Evolutionary conservation across 2,888 invertebrate species (phyloP).

Genomic region (Eilema caniola): DNA sequence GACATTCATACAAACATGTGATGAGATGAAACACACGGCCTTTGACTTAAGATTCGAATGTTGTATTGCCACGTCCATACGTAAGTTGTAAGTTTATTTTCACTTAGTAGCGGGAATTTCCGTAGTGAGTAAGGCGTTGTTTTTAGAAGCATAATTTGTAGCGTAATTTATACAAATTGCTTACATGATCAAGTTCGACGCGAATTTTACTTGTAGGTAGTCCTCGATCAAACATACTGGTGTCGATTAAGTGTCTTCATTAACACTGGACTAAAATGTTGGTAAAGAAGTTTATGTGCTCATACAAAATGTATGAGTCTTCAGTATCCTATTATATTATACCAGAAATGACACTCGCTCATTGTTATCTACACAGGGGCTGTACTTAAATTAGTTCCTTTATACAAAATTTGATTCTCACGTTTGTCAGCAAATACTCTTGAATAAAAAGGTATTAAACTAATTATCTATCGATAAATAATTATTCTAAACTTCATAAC

Average conservation of each 20-base stretch:
- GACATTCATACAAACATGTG: no score
- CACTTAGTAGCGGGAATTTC: background rate
- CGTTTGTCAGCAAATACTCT: no score
- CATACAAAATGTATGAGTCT: background rate
- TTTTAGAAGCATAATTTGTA: conserved; percentile 1
- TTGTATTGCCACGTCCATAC: background rate
- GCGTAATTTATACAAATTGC: conserved; percentile 1
- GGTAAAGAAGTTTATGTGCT: background rate
- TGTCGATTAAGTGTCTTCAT: conserved; percentile 1
- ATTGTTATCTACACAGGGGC: no score
- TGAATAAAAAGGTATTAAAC: background rate
- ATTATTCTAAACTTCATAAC: no score
- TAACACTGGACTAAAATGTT: conserved; percentile 4
- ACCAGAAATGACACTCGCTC: no score
- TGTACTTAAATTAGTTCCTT: background rate
- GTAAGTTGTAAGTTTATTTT: background rate
- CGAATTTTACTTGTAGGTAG: background rate
- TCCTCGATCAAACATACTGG: conserved; percentile 2
- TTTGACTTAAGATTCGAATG: no score
- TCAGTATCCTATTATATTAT: background rate
- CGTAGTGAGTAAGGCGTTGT: background rate
- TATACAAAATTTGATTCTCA: background rate
- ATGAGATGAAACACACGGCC: no score
- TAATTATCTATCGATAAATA: no score
- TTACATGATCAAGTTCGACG: background rate